These are phyloP conservation scores for Luffia ferchaultella DNA, from an alignment of 2,888 invertebrate species.

Conservation along the genomic window DNA sequence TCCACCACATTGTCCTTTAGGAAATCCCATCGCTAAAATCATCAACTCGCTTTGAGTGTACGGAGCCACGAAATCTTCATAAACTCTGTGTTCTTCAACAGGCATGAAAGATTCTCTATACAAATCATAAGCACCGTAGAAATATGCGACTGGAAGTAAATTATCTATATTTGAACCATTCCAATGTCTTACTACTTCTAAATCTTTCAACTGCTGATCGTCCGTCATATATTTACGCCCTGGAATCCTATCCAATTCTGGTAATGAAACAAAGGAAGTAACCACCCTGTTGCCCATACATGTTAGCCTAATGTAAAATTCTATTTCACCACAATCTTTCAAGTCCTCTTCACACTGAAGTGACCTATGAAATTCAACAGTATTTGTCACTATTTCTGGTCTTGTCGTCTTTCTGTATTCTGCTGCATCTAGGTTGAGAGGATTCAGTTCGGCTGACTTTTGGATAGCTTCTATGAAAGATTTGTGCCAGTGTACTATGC, in stretches of 20 bases:
- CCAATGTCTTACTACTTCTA: constrained; percentile 56
- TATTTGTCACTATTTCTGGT: constrained; percentile 46
- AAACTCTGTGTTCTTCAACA: constrained; percentile 29
- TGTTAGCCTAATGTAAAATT: constrained; percentile 41
- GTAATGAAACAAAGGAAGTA: constrained; percentile 44
- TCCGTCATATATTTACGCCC: constrained; percentile 49
- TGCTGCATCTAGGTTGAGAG: constrained; percentile 43
- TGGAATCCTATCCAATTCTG: constrained; percentile 55
- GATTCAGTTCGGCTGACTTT: constrained; percentile 38
- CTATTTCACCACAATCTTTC: constrained; percentile 47
- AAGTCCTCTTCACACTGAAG: constrained; percentile 54
- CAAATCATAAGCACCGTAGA: constrained; percentile 53
- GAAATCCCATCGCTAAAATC: constrained; percentile 57
- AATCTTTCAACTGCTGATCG: constrained; percentile 46
- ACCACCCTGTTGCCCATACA: constrained; percentile 48
- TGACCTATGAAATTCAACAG: constrained; percentile 37
- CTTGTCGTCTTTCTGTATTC: constrained; percentile 41
- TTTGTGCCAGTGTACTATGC: constrained; percentile 44
- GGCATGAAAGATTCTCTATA: constrained; percentile 40
- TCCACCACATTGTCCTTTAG: constrained; percentile 58
- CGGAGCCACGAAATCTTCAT: constrained; percentile 49
- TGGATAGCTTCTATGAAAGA: constrained; percentile 42
- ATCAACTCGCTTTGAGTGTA: constrained; percentile 44
- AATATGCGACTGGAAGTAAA: constrained; percentile 47
- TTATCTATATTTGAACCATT: constrained; percentile 46